These are phyloP conservation scores for Chiloscyllium plagiosum DNA, from an alignment of 2,113 vertebrate genomes.

Conservation along the genomic window DNA sequence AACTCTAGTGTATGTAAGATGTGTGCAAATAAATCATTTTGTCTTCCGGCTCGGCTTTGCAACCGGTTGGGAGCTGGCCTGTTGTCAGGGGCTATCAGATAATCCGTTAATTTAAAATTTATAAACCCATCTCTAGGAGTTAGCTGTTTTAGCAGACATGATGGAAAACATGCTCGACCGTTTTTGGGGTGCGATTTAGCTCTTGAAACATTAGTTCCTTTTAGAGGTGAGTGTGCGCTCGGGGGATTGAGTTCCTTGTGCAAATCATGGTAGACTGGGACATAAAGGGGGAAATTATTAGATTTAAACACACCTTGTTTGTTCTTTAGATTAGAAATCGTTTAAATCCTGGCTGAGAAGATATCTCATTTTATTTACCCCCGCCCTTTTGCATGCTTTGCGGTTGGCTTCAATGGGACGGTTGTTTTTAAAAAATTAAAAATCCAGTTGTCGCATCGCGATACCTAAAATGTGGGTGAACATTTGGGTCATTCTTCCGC, in stretches of 20 bases:
- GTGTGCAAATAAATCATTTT: conserved; percentile 27
- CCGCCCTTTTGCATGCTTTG: background rate
- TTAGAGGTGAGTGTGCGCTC: conserved; percentile 41
- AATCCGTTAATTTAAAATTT: conserved; percentile 28
- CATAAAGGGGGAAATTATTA: background rate
- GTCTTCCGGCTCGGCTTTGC: conserved; percentile 36
- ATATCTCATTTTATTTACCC: conserved; percentile 1
- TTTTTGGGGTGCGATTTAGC: background rate
- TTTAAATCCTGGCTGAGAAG: background rate
- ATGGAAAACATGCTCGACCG: background rate
- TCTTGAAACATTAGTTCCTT: background rate
- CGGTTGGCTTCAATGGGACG: background rate
- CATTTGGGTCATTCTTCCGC: background rate
- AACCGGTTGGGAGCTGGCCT: conserved; percentile 41
- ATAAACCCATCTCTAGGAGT: background rate
- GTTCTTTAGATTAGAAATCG: conserved; percentile 40
- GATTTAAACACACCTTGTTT: conserved; percentile 46
- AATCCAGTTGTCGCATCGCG: background rate
- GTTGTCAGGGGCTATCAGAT: conserved; percentile 37
- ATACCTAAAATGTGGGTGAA: background rate
- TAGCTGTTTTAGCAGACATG: background rate
- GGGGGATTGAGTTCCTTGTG: conserved; percentile 41
- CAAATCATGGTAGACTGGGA: background rate
- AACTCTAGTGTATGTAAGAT: background rate
- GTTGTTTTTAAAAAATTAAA: background rate